Evolutionary conservation across 2,888 invertebrate species (phyloP).

Genomic region (Melangyna quadrimaculata): DNA sequence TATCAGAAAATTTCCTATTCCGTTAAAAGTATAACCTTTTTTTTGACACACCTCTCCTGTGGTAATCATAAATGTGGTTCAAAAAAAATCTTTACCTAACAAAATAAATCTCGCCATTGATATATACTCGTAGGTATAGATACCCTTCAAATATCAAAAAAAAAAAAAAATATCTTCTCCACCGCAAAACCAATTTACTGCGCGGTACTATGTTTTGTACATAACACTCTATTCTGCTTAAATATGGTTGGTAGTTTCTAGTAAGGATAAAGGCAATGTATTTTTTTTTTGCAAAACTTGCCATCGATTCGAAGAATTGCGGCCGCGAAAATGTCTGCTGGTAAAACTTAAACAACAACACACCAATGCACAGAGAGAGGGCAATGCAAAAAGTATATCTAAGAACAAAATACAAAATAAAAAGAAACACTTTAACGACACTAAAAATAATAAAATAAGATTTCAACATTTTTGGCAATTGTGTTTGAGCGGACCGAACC

Average conservation of each 20-base stretch:
- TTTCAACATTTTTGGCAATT: conserved; percentile 50
- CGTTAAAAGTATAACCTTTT: neutral
- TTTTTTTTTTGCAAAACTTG: conserved; percentile 34
- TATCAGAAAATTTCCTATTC: neutral
- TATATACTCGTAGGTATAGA: too few species aligned
- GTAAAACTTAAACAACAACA: conserved; percentile 45
- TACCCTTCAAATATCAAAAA: neutral
- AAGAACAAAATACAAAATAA: conserved; percentile 18
- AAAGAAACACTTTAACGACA: conserved; percentile 40
- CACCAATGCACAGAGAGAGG: conserved; percentile 52
- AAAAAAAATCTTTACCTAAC: neutral
- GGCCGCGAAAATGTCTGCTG: conserved; percentile 72
- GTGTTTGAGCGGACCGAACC: conserved; percentile 41
- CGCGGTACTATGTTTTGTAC: conserved; percentile 25
- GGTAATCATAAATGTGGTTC: neutral
- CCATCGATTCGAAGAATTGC: conserved; percentile 72
- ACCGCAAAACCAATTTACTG: conserved; percentile 6
- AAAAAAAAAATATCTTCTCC: neutral
- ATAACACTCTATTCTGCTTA: conserved; percentile 48
- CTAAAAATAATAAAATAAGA: conserved; percentile 53
- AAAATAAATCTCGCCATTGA: neutral
- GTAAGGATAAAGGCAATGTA: conserved; percentile 64
- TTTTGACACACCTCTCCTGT: neutral
- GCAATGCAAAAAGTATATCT: conserved; percentile 66
- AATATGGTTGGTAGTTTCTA: conserved; percentile 58